phyloP scores from a whole-genome alignment of 2,797 vertebrate species.

The Eleutherodactylus coqui region DNA sequence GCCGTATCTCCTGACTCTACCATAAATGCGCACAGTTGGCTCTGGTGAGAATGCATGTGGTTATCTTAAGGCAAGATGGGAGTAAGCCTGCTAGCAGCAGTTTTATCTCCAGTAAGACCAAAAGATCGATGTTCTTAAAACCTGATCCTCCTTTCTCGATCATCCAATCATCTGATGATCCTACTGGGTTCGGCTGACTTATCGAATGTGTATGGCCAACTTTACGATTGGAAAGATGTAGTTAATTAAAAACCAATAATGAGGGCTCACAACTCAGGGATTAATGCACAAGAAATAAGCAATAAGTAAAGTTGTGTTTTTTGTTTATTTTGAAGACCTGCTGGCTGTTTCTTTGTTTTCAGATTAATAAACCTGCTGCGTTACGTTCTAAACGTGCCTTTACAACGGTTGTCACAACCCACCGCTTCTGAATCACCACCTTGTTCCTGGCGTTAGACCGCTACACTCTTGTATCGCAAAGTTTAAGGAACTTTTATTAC shows the following conservation, averaged over 20 bases:
- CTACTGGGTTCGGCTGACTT: background rate
- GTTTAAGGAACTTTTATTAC: background rate
- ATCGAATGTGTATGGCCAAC: background rate
- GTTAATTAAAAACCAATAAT: background rate
- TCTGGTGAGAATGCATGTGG: too few relatives aligned
- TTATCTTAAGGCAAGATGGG: too few relatives aligned
- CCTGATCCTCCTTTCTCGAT: too few relatives aligned
- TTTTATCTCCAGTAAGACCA: too few relatives aligned
- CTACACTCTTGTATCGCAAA: background rate
- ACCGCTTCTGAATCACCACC: background rate
- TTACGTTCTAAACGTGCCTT: background rate
- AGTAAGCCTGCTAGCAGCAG: too few relatives aligned
- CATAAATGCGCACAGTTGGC: too few relatives aligned
- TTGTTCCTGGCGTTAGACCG: background rate
- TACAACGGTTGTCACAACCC: background rate
- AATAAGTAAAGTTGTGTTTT: slow-evolving; percentile 10
- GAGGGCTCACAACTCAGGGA: slow-evolving; percentile 50
- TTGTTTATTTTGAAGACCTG: too few relatives aligned
- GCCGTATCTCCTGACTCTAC: too few relatives aligned
- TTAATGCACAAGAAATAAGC: slow-evolving; percentile 11
- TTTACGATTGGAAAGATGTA: background rate
- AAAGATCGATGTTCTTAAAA: too few relatives aligned
- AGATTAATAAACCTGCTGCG: background rate
- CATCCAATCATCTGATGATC: background rate
- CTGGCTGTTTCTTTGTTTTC: too few relatives aligned